These are phyloP conservation scores for Emydocephalus ijimae DNA, from an alignment of 2,113 vertebrate species.

Conservation along the genomic window DNA sequence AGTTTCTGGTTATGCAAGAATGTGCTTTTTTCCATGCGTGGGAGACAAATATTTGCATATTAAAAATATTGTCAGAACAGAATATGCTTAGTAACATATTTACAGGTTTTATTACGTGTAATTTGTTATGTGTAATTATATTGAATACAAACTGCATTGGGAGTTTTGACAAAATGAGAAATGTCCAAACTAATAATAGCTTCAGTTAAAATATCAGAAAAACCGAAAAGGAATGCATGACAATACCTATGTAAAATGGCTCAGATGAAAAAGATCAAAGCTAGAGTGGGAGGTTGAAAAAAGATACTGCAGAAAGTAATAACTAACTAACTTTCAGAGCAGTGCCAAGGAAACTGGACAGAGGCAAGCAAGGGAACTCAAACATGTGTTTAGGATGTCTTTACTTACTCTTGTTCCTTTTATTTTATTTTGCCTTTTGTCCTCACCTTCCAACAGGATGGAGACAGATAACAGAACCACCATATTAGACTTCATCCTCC, in stretches of 20 bases:
- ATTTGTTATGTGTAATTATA: neutral
- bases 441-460: neutral
- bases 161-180: neutral
- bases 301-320: neutral
- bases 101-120: neutral
- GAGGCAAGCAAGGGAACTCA: neutral
- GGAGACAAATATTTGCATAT: neutral
- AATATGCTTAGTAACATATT: neutral
- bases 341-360: neutral
- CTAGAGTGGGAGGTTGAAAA: neutral
- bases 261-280: neutral
- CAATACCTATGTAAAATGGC: neutral
- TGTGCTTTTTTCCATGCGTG: neutral
- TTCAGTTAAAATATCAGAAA: neutral
- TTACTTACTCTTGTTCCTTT: neutral
- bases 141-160: neutral
- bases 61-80: neutral
- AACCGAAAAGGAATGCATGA: neutral
- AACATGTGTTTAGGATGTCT: neutral
- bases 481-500: constrained; percentile 31
- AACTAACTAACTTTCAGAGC: neutral
- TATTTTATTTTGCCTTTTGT: neutral
- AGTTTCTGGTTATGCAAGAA: neutral
- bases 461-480: neutral
- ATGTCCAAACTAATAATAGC: neutral